phyloP scores from a whole-genome alignment of 2,113 vertebrate genomes.

The Corythoichthys haematopterus region DNA sequence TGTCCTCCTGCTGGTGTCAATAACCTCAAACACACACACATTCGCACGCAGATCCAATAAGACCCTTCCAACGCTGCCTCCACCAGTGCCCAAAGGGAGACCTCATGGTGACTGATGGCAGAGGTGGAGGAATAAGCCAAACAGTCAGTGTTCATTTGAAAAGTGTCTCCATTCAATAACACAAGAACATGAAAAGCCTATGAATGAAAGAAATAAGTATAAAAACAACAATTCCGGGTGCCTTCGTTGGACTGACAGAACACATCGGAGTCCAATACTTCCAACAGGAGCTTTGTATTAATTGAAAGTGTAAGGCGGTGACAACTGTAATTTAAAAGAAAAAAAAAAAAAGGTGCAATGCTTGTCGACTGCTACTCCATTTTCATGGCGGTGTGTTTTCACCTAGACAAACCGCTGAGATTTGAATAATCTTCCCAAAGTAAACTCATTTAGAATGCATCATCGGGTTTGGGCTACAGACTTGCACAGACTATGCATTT shows the following conservation, averaged over 20 bases:
- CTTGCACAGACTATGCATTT: neutral
- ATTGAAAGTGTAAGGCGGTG: neutral
- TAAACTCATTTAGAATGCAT: slow-evolving; percentile 3
- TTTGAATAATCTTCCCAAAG: neutral
- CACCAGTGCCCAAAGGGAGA: slow-evolving; percentile 9
- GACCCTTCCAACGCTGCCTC: slow-evolving; percentile 1
- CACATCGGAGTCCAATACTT: neutral
- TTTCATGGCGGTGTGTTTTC: neutral
- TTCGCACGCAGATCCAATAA: slow-evolving; percentile 28
- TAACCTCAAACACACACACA: slow-evolving; percentile 29
- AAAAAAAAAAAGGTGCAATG: neutral
- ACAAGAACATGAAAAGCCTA: slow-evolving; percentile 15
- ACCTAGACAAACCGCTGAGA: neutral
- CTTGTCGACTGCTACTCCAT: neutral
- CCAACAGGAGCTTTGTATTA: neutral
- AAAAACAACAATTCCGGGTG: neutral
- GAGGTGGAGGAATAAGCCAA: slow-evolving; percentile 34
- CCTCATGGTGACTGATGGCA: slow-evolving; percentile 58
- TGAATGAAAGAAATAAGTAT: slow-evolving; percentile 9
- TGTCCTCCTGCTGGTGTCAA: slow-evolving; percentile 55
- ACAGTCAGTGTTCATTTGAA: slow-evolving; percentile 39
- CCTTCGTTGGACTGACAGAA: slow-evolving; percentile 1
- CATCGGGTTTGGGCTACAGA: neutral
- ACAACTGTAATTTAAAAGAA: neutral
- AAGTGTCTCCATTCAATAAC: slow-evolving; percentile 15